These are phyloP conservation scores for Sminthopsis crassicaudata DNA, from an alignment of 2,113 vertebrate genomes.

Conservation along the genomic window DNA sequence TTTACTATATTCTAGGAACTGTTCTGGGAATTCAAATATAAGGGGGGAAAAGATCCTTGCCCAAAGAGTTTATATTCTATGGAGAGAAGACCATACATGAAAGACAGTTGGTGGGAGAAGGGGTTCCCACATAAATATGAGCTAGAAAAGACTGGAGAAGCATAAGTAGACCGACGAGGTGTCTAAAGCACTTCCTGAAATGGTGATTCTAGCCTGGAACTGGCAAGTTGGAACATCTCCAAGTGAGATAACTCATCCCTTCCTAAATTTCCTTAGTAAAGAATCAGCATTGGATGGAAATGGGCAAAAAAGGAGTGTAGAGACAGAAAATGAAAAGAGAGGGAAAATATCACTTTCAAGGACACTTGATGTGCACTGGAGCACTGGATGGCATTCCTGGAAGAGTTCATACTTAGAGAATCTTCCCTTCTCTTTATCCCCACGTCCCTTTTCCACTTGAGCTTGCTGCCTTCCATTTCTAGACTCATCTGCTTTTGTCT, in stretches of 20 bases:
- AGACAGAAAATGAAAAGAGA: not conserved
- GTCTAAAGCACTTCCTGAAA: not conserved
- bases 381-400: not conserved
- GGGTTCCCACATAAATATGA: fast-evolving
- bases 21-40: not conserved
- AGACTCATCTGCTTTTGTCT: not conserved
- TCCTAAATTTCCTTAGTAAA: not conserved
- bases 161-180: not conserved
- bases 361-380: not conserved
- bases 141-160: not conserved
- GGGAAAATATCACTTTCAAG: not conserved
- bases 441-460: not conserved
- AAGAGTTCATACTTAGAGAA: not conserved
- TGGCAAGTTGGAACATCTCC: not conserved
- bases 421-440: not conserved
- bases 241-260: not conserved
- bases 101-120: not conserved
- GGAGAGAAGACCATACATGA: not conserved
- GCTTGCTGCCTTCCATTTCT: not conserved
- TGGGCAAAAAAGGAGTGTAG: too few relatives aligned
- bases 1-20: not conserved
- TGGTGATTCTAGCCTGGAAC: not conserved
- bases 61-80: not conserved
- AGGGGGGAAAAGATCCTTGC: too few relatives aligned
- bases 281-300: not conserved